Conservation (phyloP, 1,140 invertebrate genomes). For the Steinernema khuongi region DNA sequence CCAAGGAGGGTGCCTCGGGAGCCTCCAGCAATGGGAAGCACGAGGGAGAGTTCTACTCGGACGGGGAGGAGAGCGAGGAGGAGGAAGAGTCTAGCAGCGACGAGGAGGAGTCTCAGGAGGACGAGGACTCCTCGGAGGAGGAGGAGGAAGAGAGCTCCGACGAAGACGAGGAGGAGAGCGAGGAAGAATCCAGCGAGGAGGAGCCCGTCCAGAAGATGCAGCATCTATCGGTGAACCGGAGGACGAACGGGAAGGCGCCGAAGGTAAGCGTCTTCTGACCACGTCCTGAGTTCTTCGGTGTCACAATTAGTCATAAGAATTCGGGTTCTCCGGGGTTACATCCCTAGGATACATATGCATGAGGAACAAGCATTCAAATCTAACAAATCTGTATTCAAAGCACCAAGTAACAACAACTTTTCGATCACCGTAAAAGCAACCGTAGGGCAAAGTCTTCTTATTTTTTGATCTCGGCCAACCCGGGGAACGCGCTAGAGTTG, state of each 20-base stretch:
- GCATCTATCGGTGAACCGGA: background rate
- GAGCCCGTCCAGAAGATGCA: background rate
- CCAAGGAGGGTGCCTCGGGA: background rate
- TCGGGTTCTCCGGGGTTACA: no score
- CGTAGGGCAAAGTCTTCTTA: no score
- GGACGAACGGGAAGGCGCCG: background rate
- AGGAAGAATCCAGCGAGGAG: background rate
- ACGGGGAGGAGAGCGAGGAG: background rate
- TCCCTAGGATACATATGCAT: no score
- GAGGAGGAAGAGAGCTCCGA: background rate
- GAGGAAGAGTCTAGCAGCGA: background rate
- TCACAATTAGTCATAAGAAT: no score
- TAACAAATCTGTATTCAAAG: no score
- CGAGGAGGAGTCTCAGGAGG: background rate
- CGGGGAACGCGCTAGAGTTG: no score
- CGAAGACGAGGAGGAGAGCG: background rate
- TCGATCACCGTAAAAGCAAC: no score
- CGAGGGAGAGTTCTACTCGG: background rate
- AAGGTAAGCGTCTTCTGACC: no score
- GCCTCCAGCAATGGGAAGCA: background rate
- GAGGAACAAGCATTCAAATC: no score
- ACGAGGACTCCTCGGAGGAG: background rate
- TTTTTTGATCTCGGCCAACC: no score
- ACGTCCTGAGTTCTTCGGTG: no score
- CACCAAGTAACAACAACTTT: no score